These are phyloP conservation scores for Scrobipalpa atriplicella DNA, from an alignment of 2,888 invertebrate species.

Conservation along the genomic window DNA sequence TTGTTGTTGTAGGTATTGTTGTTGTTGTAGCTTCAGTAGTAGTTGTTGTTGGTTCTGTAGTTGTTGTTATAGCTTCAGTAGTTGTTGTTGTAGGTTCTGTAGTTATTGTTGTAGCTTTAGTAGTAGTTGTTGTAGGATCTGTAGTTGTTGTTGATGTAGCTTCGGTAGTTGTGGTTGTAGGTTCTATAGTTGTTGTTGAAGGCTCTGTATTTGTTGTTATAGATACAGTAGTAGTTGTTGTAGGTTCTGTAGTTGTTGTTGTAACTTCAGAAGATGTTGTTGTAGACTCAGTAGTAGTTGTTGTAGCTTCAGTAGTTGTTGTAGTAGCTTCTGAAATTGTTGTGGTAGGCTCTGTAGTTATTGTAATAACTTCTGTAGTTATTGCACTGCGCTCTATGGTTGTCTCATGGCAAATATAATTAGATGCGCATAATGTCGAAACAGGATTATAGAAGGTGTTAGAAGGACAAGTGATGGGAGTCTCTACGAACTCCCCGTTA, in stretches of 20 bases:
- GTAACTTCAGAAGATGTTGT: no score
- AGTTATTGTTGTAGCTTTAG: not conserved
- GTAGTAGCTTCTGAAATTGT: not conserved
- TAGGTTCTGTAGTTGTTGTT: not conserved
- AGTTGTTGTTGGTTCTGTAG: not conserved
- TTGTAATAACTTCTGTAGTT: not conserved
- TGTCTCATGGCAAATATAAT: not conserved
- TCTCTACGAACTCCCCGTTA: not conserved
- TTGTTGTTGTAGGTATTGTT: not conserved
- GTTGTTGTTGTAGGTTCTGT: not conserved
- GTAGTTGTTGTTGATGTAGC: conserved; percentile 17
- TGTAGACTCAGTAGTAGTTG: not conserved
- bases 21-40: not conserved
- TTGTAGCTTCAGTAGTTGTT: not conserved
- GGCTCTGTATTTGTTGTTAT: not conserved
- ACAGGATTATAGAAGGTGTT: not conserved
- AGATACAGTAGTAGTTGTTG: not conserved
- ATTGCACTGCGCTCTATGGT: not conserved
- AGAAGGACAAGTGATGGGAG: not conserved
- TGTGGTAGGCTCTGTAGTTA: conserved; percentile 3
- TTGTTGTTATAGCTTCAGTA: not conserved
- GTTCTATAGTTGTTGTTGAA: not conserved
- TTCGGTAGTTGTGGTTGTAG: no score
- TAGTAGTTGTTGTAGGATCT: not conserved
- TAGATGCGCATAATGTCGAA: not conserved